Base-by-base conservation (phyloP, 2,888 invertebrate genomes). In the Ormyrus pomaceus region DNA sequence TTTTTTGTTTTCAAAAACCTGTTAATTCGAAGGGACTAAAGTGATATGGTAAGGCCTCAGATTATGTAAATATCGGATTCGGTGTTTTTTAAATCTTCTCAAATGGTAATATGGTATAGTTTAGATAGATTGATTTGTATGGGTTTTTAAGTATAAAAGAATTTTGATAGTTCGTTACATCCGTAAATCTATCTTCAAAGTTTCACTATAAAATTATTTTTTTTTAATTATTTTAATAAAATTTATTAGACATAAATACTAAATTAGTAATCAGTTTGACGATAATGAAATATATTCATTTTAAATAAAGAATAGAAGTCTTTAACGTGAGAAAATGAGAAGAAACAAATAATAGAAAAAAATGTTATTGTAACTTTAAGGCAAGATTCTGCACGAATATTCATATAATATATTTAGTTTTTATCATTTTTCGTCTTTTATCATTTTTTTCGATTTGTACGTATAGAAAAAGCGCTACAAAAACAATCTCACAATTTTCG, bases 11-110 rank as follows among this genome's bases (percentile, higher is more conserved):
- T 75, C 81, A 82, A 83, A 82, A 82, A 83, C 81, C 85, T 83
- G 70, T 69, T 6, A 51, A 77, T 58, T 70, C 45, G 46, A 77
- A 7, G 59, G 70, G 50, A 58, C 34, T 76, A 69, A 76, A 9
- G 55, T 76, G 69, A 76, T 76, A 76, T 79, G 85, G 85, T 87
- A 87, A 87, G 88, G 87, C 88, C 86, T 88, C 86, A 82, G 86
- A 86, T 87, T 83, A 85, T 86, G 84, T 84, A 82, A 86, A 84
- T 82, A 71, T 56, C 70, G 71, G 19, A 65, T 64, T 53, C 66
- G 64, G 46, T 65, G 58, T 53, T 19, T 59, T 13, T 58, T 58
- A 10, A 11, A 45, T 76, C 34, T 34, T 65, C 55, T 69, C 65
- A 68, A 82, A 56, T 79, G 66, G 58, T 76, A 71, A 46, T n/a